Evolutionary conservation across 2,888 invertebrate genomes (phyloP), one percentile per base, ranked within the genome.

Genomic region (Gisinianus flammeolus): DNA sequence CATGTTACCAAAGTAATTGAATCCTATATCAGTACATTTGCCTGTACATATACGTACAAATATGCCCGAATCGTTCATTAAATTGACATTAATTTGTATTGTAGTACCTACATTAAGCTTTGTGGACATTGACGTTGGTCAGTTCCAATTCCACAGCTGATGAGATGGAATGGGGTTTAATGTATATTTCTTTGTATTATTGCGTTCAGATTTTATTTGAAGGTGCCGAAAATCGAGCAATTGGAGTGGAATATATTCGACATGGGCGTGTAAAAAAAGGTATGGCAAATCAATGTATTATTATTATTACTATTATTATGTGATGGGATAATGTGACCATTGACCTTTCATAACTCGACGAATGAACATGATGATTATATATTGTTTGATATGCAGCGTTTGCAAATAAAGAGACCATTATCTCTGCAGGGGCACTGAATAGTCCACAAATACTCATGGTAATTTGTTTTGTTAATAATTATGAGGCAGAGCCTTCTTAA

Each of bases 181-280:
- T n/a, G n/a, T n/a, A n/a, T n/a, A n/a, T n/a, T n/a, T n/a, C n/a
- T n/a, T n/a, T n/a, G n/a, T n/a, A n/a, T n/a, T n/a, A n/a, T n/a
- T n/a, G n/a, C n/a, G n/a, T n/a, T n/a, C 28, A 83, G 83, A 72
- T 84, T 31, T 58, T 84, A 16, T 79, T 84, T 54, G 77, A 76
- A 16, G 81, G 80, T 71, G 76, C 12, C 69, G 80, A 69, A 74
- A 82, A 79, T 68, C 77, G 81, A 67, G 83, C 82, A 0, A 75
- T 81, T 64, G 84, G 82, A 8, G 84, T 84, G 8, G 82, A 83
- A 70, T 84, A 84, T 58, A 77, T 80, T 31, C 80, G 83, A n/a
- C 84, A 84, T 52, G 84, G 83, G 12, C 58, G 52, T 0, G 70
- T 67, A 26, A 82, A 79, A 52, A 35, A 12, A 35, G 35, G 35